A percentile compares a stretch with the other conserved stretches of the same genome.
phyloP scores from a whole-genome alignment of 2,797 vertebrate genomes.

The Syngnathus acus region DNA sequence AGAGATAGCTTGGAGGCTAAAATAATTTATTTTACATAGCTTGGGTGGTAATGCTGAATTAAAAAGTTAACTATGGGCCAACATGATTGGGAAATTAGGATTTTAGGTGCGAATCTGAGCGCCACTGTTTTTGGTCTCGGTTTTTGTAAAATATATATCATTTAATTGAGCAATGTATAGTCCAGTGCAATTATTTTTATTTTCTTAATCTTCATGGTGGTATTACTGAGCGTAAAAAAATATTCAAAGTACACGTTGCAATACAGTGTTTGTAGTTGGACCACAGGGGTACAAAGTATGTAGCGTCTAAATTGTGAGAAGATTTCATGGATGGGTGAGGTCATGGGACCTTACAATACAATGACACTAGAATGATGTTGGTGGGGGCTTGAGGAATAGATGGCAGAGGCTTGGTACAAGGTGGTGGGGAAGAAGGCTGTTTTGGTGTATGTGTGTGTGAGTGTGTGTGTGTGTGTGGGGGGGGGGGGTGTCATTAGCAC shows the following conservation, averaged over 20 bases:
- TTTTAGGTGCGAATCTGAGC: too few relatives aligned
- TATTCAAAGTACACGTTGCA: too few relatives aligned
- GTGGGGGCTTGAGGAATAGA: slow-evolving; percentile 20
- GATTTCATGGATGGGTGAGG: slow-evolving; percentile 2
- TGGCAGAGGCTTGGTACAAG: slow-evolving; percentile 43
- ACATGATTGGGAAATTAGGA: too few relatives aligned
- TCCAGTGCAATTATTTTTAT: too few relatives aligned
- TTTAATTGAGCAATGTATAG: too few relatives aligned
- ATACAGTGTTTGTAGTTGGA: neutral
- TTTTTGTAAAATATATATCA: too few relatives aligned
- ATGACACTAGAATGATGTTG: slow-evolving; percentile 54
- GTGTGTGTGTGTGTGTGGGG: neutral
- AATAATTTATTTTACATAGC: neutral
- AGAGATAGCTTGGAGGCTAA: neutral
- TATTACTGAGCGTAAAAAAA: too few relatives aligned
- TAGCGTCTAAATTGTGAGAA: neutral
- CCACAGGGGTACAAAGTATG: neutral
- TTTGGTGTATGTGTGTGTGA: neutral
- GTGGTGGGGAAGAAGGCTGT: neutral
- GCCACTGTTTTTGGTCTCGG: too few relatives aligned
- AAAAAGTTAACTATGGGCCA: neutral
- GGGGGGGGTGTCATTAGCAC: slow-evolving; percentile 52
- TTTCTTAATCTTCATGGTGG: too few relatives aligned
- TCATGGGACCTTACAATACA: slow-evolving; percentile 47
- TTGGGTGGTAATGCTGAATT: neutral